These are phyloP conservation scores for Tamandua tetradactyla DNA, from an alignment of 2,797 vertebrate genomes.

Conservation along the genomic window DNA sequence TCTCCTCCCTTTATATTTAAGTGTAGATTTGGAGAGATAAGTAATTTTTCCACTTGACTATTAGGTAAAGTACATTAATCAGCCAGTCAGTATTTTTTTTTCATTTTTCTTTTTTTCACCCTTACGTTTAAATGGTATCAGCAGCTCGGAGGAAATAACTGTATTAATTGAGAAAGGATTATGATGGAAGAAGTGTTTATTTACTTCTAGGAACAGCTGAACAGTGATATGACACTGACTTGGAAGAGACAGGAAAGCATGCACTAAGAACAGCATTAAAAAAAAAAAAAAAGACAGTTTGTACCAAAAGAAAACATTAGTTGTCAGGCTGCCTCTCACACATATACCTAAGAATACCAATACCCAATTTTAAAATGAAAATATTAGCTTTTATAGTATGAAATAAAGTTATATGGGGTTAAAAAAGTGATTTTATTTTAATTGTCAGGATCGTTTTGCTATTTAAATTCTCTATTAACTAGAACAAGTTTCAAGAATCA, in stretches of 20 bases:
- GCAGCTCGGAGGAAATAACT: not conserved
- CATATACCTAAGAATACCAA: not conserved
- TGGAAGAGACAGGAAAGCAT: not conserved
- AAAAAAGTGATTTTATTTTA: not conserved
- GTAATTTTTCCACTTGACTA: not conserved
- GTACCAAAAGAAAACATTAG: not conserved
- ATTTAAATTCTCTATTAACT: constrained; percentile 3
- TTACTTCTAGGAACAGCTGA: not conserved
- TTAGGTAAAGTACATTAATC: not conserved
- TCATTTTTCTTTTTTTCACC: not conserved
- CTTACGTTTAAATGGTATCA: not conserved
- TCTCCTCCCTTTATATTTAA: not conserved
- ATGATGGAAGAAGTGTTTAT: not conserved
- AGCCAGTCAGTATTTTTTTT: not conserved
- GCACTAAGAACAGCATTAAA: not conserved
- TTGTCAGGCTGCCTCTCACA: not conserved
- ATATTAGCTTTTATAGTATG: not conserved
- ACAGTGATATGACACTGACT: not conserved
- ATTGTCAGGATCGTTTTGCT: not conserved
- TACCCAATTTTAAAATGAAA: not conserved
- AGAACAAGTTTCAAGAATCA: not conserved
- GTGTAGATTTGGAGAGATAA: not conserved
- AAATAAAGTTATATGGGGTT: not conserved
- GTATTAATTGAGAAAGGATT: not conserved
- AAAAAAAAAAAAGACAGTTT: not conserved